These are phyloP conservation scores for Thrips palmi DNA, from an alignment of 1,140 invertebrate genomes.

Conservation along the genomic window DNA sequence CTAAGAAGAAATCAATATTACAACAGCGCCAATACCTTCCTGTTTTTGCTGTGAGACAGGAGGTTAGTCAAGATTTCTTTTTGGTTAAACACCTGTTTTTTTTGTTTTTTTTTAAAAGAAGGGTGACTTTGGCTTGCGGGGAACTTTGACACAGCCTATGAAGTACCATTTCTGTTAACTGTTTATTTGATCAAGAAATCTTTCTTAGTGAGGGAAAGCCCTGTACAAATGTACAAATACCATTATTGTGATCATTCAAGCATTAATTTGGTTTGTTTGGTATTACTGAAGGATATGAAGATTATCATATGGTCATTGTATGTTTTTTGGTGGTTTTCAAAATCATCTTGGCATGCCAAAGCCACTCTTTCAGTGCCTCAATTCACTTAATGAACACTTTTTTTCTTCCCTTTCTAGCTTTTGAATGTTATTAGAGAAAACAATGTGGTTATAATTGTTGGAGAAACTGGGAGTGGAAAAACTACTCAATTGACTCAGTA, in stretches of 20 bases:
- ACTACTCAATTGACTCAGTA: slow-evolving; percentile 99
- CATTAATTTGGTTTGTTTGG: not conserved
- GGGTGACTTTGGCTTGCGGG: not conserved
- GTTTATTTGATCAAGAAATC: too few relatives aligned
- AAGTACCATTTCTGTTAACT: too few relatives aligned
- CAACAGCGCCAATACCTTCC: slow-evolving; percentile 88
- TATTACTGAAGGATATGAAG: too few relatives aligned
- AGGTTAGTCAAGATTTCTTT: slow-evolving; percentile 26
- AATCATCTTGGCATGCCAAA: too few relatives aligned
- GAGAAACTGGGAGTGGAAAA: slow-evolving; percentile 98
- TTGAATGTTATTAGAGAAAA: slow-evolving; percentile 90
- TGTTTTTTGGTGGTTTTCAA: too few relatives aligned
- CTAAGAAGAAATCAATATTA: slow-evolving; percentile 64
- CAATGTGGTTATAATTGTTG: slow-evolving; percentile 82
- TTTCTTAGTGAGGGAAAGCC: too few relatives aligned
- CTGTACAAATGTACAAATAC: too few relatives aligned
- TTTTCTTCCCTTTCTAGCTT: slow-evolving; percentile 25
- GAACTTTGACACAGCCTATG: too few relatives aligned
- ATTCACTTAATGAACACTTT: not conserved
- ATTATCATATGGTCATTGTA: too few relatives aligned
- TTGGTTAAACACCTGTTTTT: not conserved
- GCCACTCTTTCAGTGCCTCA: too few relatives aligned
- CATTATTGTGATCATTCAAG: too few relatives aligned
- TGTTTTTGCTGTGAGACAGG: slow-evolving; percentile 88
- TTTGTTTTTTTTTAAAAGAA: slow-evolving; percentile 13